Percentiles rank a stretch among this genome's conserved stretches.
phyloP scores from a whole-genome alignment of 2,113 vertebrate species.

The Chloebia gouldiae region DNA sequence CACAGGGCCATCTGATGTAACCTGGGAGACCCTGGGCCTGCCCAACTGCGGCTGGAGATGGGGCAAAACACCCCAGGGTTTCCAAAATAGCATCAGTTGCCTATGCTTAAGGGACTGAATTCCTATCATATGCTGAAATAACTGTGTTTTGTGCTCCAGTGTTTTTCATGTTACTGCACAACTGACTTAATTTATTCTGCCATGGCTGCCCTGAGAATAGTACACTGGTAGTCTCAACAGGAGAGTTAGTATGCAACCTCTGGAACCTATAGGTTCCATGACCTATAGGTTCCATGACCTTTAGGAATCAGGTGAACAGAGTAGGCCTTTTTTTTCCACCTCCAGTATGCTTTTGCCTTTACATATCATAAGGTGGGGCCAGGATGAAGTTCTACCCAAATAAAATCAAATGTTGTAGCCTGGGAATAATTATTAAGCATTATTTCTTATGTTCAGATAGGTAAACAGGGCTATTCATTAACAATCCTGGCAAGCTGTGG shows the following conservation, averaged over 20 bases:
- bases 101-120: background rate
- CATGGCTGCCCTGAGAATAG: background rate
- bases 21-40: background rate
- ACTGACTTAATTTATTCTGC: background rate
- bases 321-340: background rate
- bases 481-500: background rate
- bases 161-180: background rate
- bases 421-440: background rate
- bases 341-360: background rate
- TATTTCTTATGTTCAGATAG: background rate
- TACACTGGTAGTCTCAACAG: background rate
- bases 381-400: background rate
- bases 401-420: background rate
- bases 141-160: background rate
- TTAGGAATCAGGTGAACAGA: background rate
- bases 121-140: accelerated
- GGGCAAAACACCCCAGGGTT: background rate
- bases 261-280: background rate
- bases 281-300: background rate
- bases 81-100: background rate
- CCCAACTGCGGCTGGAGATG: background rate
- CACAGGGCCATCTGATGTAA: background rate
- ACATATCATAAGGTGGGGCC: background rate
- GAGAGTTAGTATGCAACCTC: background rate
- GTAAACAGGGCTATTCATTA: background rate